Base-by-base conservation (phyloP, 1,140 invertebrate genomes). In the Ceratina australensis region DNA sequence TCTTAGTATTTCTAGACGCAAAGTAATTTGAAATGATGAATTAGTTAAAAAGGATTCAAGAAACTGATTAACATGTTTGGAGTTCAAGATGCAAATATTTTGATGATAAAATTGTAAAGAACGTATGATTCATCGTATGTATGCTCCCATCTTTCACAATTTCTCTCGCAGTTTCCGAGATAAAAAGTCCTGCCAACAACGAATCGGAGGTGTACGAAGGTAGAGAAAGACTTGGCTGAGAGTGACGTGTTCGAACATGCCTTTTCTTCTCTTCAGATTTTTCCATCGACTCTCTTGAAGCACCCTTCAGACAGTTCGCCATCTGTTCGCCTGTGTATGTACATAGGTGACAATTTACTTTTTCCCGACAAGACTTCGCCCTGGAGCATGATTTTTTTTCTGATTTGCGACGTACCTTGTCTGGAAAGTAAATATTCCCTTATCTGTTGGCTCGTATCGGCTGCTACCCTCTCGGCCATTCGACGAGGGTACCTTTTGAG, bases 301-400 rank as follows among this genome's bases (percentile, higher is more conserved):
- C 28, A 73, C 69, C 76, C 81, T 83, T 74, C 75, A 56, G 49
- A 20, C 59, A 49, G 61, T 65, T 79, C 67, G 80, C 65, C 75
- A 79, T 74, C 71, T 42, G 47, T 24, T 61, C 52, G 56, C 28
- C 63, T 59, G 81, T 83, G 82, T 54, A 54, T 42, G 33, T 72
- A 80, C 81, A 75, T 72, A 83, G 78, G 57, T 60, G 82, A 84
- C 81, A 69, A 83, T 84, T 84, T 84, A 83, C 82, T 80, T 83
- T 80, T 68, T 60, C 63, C 72, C 49, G 42, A 24, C 33, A 49
- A 47, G 56, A 26, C 56, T 28, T 47, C 60, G 18, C 15, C 28
- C 76, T 7, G 20, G 47, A 57, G 50, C 72, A 68, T 80, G 82
- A 72, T 56, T 80, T 77, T 80, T 56, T 59, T 72, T 80, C 47